A percentile compares a stretch with the other conserved stretches of the same genome.
phyloP scores from a whole-genome alignment of 2,113 vertebrate genomes.

The Phylloscopus trochilus region DNA sequence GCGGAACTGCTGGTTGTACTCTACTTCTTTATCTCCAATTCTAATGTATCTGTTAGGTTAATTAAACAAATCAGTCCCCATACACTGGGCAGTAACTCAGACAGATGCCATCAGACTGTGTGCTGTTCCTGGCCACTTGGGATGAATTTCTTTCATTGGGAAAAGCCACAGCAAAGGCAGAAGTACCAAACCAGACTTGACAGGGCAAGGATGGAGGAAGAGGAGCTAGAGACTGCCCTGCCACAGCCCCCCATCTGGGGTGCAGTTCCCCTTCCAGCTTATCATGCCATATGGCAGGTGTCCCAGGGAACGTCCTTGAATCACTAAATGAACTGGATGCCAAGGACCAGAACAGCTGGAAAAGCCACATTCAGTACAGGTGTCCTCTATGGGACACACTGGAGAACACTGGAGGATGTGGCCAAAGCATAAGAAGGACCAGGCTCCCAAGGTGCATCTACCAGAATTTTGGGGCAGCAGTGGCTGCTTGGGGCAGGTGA shows the following conservation, averaged over 20 bases:
- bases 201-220: not conserved
- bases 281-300: not conserved
- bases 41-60: constrained; percentile 65
- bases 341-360: not conserved
- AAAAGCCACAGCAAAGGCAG: not conserved
- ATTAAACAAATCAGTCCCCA: not conserved
- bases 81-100: not conserved
- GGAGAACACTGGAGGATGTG: not conserved
- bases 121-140: not conserved
- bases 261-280: not conserved
- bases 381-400: not conserved
- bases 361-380: not conserved
- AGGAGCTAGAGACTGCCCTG: not conserved
- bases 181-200: not conserved
- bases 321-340: not conserved
- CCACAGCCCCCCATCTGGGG: not conserved
- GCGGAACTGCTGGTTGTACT: constrained; percentile 71
- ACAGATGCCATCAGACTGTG: not conserved
- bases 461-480: not conserved
- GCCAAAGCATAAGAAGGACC: not conserved
- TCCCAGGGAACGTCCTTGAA: not conserved
- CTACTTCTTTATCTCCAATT: constrained; percentile 78
- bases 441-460: not conserved
- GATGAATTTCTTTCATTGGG: not conserved
- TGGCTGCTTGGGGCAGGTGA: not conserved